A percentile compares a stretch with the other conserved stretches of the same genome.
These are phyloP conservation scores for Poecilobothrus nobilitatus DNA, from an alignment of 2,888 invertebrate genomes.

Conservation along the genomic window DNA sequence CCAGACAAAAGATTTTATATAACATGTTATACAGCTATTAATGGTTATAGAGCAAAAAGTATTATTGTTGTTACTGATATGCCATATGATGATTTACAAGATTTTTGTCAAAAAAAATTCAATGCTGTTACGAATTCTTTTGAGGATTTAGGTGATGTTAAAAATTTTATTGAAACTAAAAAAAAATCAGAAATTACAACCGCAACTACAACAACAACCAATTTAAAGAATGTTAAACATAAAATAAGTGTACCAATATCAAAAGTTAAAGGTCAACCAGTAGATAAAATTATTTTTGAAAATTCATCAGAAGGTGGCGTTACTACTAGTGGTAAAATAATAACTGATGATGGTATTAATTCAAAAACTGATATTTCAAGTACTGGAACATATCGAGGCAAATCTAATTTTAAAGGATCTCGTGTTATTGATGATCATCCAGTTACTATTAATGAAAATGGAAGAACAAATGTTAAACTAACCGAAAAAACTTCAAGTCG, in stretches of 20 bases:
- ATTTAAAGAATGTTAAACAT: too few relatives aligned
- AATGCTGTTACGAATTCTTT: neutral
- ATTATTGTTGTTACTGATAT: neutral
- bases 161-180: neutral
- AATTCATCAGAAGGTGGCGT: too few relatives aligned
- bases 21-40: constrained; percentile 1
- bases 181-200: neutral
- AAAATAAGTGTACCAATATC: too few relatives aligned
- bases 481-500: too few relatives aligned
- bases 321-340: neutral
- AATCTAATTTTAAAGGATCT: too few relatives aligned
- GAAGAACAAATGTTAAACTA: too few relatives aligned
- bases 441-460: too few relatives aligned
- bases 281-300: too few relatives aligned
- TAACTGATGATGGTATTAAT: neutral
- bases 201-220: too few relatives aligned
- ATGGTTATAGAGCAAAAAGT: constrained; percentile 1
- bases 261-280: neutral
- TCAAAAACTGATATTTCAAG: neutral
- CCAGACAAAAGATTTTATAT: neutral
- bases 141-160: neutral
- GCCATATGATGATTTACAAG: constrained; percentile 4
- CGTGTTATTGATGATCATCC: too few relatives aligned
- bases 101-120: neutral
- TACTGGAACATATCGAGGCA: neutral